These are phyloP conservation scores for Meriones unguiculatus DNA, from an alignment of 2,113 vertebrate genomes.

Conservation along the genomic window DNA sequence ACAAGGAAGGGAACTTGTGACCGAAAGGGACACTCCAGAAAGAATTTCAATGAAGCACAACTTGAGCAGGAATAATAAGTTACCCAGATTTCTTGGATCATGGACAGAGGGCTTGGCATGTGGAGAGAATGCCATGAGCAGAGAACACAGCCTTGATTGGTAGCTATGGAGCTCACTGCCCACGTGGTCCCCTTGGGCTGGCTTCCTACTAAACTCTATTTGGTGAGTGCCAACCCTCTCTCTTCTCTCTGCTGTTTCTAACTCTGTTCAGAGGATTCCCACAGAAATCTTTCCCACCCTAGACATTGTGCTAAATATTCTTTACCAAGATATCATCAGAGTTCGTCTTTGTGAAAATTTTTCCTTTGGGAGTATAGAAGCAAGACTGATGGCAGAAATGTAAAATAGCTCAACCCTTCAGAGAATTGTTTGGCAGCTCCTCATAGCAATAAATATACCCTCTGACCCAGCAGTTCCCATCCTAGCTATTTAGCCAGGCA, in stretches of 20 bases:
- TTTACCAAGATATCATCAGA: constrained; percentile 36
- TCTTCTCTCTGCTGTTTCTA: constrained; percentile 10
- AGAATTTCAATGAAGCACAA: constrained; percentile 84
- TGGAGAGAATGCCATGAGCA: constrained; percentile 58
- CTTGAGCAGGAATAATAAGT: constrained; percentile 80
- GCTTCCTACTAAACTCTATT: constrained; percentile 69
- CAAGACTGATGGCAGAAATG: background rate
- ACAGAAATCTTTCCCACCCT: constrained; percentile 68
- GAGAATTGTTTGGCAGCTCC: background rate
- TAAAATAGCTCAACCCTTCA: constrained; percentile 41
- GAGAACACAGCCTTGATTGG: constrained; percentile 67
- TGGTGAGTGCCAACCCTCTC: constrained; percentile 65
- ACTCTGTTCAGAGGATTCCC: constrained; percentile 60
- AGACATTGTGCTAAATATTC: constrained; percentile 44
- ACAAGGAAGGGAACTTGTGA: constrained; percentile 80
- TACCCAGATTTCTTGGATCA: constrained; percentile 80
- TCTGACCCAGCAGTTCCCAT: background rate
- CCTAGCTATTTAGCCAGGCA: background rate
- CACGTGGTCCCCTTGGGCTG: constrained; percentile 60
- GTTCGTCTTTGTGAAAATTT: background rate
- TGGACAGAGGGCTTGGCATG: constrained; percentile 73
- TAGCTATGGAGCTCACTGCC: constrained; percentile 49
- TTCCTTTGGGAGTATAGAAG: background rate
- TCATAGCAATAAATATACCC: background rate
- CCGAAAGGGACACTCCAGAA: constrained; percentile 79